Evolutionary conservation across 2,888 invertebrate species (phyloP).

Genomic region (Boloria selene): DNA sequence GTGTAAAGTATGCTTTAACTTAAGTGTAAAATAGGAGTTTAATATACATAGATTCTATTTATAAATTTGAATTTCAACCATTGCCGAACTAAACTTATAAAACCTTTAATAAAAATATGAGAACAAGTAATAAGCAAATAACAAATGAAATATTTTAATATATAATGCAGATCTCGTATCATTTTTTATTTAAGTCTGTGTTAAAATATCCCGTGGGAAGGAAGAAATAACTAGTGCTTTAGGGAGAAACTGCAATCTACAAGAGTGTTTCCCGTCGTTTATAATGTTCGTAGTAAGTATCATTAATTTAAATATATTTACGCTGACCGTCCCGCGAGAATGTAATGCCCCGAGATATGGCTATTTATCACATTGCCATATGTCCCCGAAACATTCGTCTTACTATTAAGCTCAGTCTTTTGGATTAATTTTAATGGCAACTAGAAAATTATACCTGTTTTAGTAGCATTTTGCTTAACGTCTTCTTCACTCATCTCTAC

Average conservation of each 20-base stretch:
- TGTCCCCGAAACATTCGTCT: neutral
- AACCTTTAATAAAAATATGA: too few relatives aligned
- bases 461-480: too few relatives aligned
- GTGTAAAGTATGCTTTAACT: too few relatives aligned
- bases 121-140: too few relatives aligned
- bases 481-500: too few relatives aligned
- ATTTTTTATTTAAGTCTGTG: slow-evolving; percentile 4
- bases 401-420: neutral
- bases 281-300: slow-evolving; percentile 21
- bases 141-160: neutral
- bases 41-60: too few relatives aligned
- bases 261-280: slow-evolving; percentile 31
- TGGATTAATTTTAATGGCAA: neutral
- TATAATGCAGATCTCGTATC: neutral
- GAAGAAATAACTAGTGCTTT: slow-evolving; percentile 28
- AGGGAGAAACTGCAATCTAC: slow-evolving; percentile 32
- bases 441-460: too few relatives aligned
- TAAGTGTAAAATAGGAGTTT: too few relatives aligned
- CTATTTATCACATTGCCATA: slow-evolving; percentile 3
- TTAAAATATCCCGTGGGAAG: slow-evolving; percentile 24
- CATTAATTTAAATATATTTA: slow-evolving; percentile 26
- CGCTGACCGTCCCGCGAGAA: neutral
- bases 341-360: neutral
- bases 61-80: too few relatives aligned
- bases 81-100: too few relatives aligned